Base-by-base conservation (phyloP, 2,888 invertebrate genomes). In the Brachyopa scutellaris region DNA sequence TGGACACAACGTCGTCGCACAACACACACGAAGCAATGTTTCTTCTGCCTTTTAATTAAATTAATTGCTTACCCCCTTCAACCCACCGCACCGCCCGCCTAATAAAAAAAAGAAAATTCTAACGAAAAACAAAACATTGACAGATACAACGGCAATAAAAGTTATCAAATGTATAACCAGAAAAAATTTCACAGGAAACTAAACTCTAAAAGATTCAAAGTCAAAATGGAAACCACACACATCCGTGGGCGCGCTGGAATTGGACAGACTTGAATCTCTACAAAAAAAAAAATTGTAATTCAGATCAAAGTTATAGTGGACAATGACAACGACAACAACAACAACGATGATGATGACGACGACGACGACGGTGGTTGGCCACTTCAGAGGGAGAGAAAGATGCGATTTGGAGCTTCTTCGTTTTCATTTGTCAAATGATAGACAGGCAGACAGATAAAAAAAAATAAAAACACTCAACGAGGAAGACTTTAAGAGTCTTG, bases 391-490 rank as follows among this genome's bases (percentile, higher is more conserved):
- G n/a, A 74, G 59, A 31, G 66, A 74, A 62, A 67, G 61, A 72
- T 29, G 9, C 36, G 47, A 38, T 29, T 55, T 51, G 45, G 38
- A 59, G 62, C 69, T 69, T 80, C 80, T 80, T 76, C 66, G 51
- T 64, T 82, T 82, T 76, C 77, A 82, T 76, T 64, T 76, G 76
- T 70, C 76, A 70, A 82, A 76, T 70, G 76, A 76, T 82, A 82
- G 76, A 82, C 80, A 78, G 72, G 31, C 78, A 53, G 53, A 59
- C 59, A 64, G 45, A 23, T 40, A 36, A 55, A 38, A 53, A 38
- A 9, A 33, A 42, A 21, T n/a, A n/a, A 40, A 74, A 59, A 29
- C 36, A 21, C 6, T 33, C 15, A 36, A 61, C 26, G 62, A 67
- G 61, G 73, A 80, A 70, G 64, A 70, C 57, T 53, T 51, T 64